phyloP scores from a whole-genome alignment of 2,888 invertebrate genomes.

The Drosophila macrothrix region DNA sequence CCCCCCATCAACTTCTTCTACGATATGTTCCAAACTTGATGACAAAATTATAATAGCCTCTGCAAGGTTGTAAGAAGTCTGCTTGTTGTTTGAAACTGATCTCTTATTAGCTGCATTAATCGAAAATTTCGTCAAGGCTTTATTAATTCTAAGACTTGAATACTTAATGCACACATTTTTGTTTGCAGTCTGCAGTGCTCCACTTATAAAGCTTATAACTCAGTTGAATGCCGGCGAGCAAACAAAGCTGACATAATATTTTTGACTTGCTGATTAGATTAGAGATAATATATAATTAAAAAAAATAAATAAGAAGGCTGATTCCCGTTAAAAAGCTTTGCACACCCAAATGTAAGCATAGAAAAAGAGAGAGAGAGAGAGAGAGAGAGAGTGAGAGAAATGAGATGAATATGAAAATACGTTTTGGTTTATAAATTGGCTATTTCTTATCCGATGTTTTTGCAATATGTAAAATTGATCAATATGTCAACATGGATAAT shows the following conservation, averaged over 20 bases:
- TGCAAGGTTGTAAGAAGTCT: background rate
- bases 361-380: background rate
- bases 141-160: background rate
- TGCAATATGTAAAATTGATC: background rate
- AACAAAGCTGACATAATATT: background rate
- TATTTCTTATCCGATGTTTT: background rate
- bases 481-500: background rate
- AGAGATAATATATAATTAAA: background rate
- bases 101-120: background rate
- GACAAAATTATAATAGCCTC: background rate
- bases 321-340: background rate
- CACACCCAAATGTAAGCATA: background rate
- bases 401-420: background rate
- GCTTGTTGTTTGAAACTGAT: background rate
- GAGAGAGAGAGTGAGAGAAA: background rate
- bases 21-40: background rate
- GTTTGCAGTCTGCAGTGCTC: background rate
- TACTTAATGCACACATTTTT: background rate
- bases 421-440: background rate
- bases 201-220: background rate
- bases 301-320: background rate
- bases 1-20: background rate
- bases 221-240: background rate
- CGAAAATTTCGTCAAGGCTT: background rate
- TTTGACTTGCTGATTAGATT: background rate